Evolutionary conservation across 2,113 vertebrate species (phyloP), one percentile per base, ranked within the genome.

Genomic region (Chlorodrepanis virens): DNA sequence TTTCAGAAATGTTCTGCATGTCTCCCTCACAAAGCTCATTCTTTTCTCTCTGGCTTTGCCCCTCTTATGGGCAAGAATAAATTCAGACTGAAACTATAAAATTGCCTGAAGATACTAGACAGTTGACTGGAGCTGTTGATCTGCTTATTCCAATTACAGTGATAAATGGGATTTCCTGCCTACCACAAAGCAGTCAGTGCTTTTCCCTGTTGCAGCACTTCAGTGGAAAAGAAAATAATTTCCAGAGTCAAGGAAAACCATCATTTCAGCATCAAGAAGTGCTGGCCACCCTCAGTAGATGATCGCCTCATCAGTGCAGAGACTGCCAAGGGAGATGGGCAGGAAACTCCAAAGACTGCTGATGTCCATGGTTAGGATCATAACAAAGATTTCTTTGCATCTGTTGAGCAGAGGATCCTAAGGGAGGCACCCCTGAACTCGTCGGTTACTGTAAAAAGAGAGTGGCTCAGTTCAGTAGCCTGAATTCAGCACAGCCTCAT

Each of bases 371-470:
- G 20, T 35, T 56, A 74, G 35, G 54, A 22, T 85, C 7, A 1
- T 29, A 49, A 37, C 9, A 72, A 47, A 45, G 23, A 42, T 42
- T 45, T 76, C 44, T 28, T 23, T 35, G 28, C 25, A 18, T 54
- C 50, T 74, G 24, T 64, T 57, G 37, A 72, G 39, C 59, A 72
- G 27, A 72, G 39, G 10, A 77, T 77, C 53, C 39, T 19, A 72
- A n/a, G 0, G 0, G 49, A 64, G 24, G 31, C 39, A 42, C 9
- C 9, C 9, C 74, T 72, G 23, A 72, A 49, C 44, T n/a, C 2
- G 0, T 15, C 35, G 39, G 7, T 47, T 56, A 52, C 12, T 56
- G 42, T 4, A 67, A 56, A 37, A 59, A 42, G 25, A 12, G 16
- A 60, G 25, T 50, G n/a, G 25, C 29, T 57, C n/a, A 15, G 29